Percentiles rank a stretch among this genome's conserved stretches.
Conservation (phyloP, 2,888 invertebrate species). For the Sphaerophoria rueppellii region DNA sequence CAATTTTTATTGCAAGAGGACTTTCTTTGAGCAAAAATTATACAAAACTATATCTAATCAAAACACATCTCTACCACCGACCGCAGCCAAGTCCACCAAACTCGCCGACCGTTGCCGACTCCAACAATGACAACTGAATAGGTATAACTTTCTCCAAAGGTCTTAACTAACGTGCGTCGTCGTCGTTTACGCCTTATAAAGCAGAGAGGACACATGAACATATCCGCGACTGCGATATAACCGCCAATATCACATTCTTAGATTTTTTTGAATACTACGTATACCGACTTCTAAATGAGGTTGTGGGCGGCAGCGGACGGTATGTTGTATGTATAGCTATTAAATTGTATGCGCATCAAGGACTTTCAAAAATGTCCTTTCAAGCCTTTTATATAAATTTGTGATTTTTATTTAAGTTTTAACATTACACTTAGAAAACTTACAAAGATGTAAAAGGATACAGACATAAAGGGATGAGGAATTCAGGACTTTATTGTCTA, state of each 20-base stretch:
- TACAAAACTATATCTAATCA: slow-evolving; percentile 37
- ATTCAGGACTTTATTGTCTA: neutral
- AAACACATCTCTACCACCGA: slow-evolving; percentile 31
- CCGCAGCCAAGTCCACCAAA: too few relatives aligned
- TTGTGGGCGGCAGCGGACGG: neutral
- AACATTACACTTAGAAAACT: slow-evolving; percentile 51
- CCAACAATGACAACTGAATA: neutral
- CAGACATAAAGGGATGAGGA: neutral
- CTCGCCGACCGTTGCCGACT: too few relatives aligned
- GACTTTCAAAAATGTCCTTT: slow-evolving; percentile 56
- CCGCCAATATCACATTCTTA: slow-evolving; percentile 55
- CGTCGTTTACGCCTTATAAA: slow-evolving; percentile 17
- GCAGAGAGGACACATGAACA: neutral
- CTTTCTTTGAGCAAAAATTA: slow-evolving; percentile 47
- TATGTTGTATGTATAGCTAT: slow-evolving; percentile 60
- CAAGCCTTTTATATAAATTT: slow-evolving; percentile 12
- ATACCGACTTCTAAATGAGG: neutral
- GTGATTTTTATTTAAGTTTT: slow-evolving; percentile 48
- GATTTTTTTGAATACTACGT: slow-evolving; percentile 30
- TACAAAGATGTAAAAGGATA: slow-evolving; percentile 6
- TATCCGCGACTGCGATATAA: slow-evolving; percentile 9
- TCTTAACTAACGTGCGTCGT: slow-evolving; percentile 15
- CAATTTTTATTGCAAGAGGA: slow-evolving; percentile 33
- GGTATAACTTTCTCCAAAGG: slow-evolving; percentile 52
- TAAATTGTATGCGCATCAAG: slow-evolving; percentile 67